These are phyloP conservation scores for Formica exsecta DNA, from an alignment of 1,140 invertebrate genomes.

Conservation along the genomic window DNA sequence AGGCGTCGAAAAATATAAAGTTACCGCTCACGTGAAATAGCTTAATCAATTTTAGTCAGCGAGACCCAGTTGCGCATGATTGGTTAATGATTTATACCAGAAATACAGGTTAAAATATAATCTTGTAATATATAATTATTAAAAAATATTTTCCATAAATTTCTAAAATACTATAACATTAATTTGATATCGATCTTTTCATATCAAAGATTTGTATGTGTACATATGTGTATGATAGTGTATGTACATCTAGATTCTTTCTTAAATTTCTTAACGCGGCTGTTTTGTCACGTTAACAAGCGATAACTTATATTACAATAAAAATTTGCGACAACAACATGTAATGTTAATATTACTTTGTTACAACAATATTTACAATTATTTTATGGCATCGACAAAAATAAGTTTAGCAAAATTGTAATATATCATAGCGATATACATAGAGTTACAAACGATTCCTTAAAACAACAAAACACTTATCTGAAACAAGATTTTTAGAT, in stretches of 20 bases:
- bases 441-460: not conserved
- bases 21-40: conserved; percentile 23
- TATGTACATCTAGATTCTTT: not conserved
- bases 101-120: conserved; percentile 1
- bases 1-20: conserved; percentile 42
- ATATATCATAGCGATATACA: not conserved
- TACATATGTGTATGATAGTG: too few relatives aligned
- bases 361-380: not conserved
- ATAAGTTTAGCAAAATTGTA: not conserved
- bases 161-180: not conserved
- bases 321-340: conserved; percentile 27
- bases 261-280: not conserved
- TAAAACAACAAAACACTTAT: not conserved
- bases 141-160: not conserved
- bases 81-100: conserved; percentile 31
- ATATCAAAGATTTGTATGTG: not conserved
- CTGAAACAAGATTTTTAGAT: not conserved
- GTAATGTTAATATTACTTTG: conserved; percentile 10
- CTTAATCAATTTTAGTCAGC: conserved; percentile 50
- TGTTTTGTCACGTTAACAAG: conserved; percentile 5
- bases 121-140: not conserved
- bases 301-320: not conserved
- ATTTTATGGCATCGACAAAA: conserved; percentile 24
- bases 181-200: not conserved
- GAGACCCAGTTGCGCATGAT: conserved; percentile 5